Evolutionary conservation across 2,888 invertebrate genomes (phyloP), one percentile per base, ranked within the genome.

Genomic region (Aquatica leii): DNA sequence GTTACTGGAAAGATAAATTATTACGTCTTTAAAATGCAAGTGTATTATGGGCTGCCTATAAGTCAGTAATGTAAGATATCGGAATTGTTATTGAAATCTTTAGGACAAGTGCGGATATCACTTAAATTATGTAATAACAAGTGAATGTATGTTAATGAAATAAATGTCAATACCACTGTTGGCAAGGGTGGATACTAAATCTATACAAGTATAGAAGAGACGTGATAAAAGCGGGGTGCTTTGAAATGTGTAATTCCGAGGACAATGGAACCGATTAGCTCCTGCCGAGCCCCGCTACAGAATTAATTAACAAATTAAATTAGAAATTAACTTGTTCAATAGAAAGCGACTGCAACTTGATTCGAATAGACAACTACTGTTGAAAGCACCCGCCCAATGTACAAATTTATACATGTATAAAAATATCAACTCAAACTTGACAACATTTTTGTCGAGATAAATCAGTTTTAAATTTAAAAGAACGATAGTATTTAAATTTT

Each of bases 241-340:
- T 75, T 71, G 73, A 77, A 79, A 78, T 77, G 78, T 77, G 79
- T 80, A 80, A 80, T 80, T 80, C 77, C 77, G 74, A 68, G 70
- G 72, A 81, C 80, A 81, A 81, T 81, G 73, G 76, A 79, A 79
- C 76, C 80, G 80, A 81, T 81, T 81, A 80, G 80, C 79, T 78
- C 79, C 80, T 78, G 78, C 76, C 76, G 78, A 73, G 78, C 74
- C 73, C 69, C 73, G 78, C 77, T 80, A 77, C 78, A 75, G 81
- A 81, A 81, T 82, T 82, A 82, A 83, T 83, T 82, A 83, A 82
- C 82, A 81, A 83, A 83, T 82, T 82, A 82, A 82, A 82, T 83
- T 83, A 82, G 82, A 82, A 82, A 83, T 83, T 82, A 83, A 83
- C 82, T 83, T 76, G 81, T 82, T 81, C 78, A 77, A 79, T 79